Evolutionary conservation across 2,797 vertebrate genomes (phyloP).

Genomic region (Adelosebastes latens): DNA sequence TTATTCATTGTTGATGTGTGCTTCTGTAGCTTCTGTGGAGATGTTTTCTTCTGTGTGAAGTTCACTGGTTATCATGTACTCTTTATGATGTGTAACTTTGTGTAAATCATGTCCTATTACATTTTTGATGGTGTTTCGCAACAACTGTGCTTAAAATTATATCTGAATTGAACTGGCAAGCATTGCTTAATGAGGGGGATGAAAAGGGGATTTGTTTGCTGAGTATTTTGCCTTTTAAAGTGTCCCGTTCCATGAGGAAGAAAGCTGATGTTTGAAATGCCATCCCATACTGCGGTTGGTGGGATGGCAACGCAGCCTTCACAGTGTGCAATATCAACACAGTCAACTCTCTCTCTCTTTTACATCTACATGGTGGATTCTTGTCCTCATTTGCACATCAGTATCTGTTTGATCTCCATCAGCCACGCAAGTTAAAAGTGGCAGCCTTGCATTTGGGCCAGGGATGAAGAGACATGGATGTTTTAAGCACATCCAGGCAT

Average conservation of each 20-base stretch:
- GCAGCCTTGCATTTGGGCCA: conserved; percentile 47
- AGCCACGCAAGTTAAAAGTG: conserved; percentile 65
- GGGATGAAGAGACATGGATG: conserved; percentile 50
- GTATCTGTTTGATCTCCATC: conserved; percentile 72
- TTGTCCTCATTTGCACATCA: conserved; percentile 73
- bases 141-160: background rate
- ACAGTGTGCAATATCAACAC: conserved; percentile 22
- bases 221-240: conserved; percentile 32
- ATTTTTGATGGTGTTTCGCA: background rate
- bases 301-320: conserved; percentile 11
- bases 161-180: conserved; percentile 8
- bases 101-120: background rate
- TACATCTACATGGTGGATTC: conserved; percentile 46
- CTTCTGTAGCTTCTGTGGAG: background rate
- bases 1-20: conserved; percentile 22
- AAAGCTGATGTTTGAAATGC: conserved; percentile 46
- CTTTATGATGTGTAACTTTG: background rate
- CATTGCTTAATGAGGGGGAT: background rate
- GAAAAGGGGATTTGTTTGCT: conserved; percentile 35
- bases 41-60: conserved; percentile 3
- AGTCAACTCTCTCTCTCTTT: conserved; percentile 36
- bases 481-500: conserved; percentile 58
- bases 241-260: conserved; percentile 15
- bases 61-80: background rate
- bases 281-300: conserved; percentile 17